Evolutionary conservation across 2,888 invertebrate genomes (phyloP).

Genomic region (Himalopsyche japonica): DNA sequence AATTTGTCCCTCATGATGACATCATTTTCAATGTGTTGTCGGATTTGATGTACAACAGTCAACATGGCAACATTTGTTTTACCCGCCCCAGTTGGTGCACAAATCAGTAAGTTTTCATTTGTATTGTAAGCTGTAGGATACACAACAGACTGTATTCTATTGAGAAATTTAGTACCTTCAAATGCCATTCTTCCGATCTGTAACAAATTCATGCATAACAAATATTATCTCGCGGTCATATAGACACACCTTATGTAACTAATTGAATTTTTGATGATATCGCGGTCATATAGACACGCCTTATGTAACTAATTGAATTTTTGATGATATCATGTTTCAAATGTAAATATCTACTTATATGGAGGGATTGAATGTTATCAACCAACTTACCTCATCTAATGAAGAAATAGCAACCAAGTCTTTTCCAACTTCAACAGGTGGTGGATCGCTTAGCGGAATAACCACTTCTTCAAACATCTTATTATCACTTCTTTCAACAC

Average conservation of each 20-base stretch:
- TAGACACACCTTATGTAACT: no score
- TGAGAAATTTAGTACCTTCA: slow-evolving; percentile 81
- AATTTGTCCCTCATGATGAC: slow-evolving; percentile 88
- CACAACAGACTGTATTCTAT: slow-evolving; percentile 94
- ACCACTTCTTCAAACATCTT: slow-evolving; percentile 84
- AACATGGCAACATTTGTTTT: slow-evolving; percentile 98
- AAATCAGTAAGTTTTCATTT: slow-evolving; percentile 95
- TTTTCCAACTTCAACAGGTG: slow-evolving; percentile 65
- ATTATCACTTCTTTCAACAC: slow-evolving; percentile 71
- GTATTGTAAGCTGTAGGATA: slow-evolving; percentile 94
- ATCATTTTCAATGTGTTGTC: slow-evolving; percentile 79
- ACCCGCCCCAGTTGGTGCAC: slow-evolving; percentile 98
- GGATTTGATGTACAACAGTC: slow-evolving; percentile 87
- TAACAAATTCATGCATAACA: slow-evolving; percentile 41
- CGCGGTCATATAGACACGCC: no score
- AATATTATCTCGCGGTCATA: background rate
- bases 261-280: no score
- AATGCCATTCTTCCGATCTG: slow-evolving; percentile 90
- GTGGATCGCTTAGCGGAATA: slow-evolving; percentile 71
- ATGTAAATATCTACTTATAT: background rate
- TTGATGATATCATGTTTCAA: no score
- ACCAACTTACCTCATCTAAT: slow-evolving; percentile 64
- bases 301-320: no score
- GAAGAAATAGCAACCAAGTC: slow-evolving; percentile 65
- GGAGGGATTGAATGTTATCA: background rate